phyloP scores from a whole-genome alignment of 2,113 vertebrate species.

The Nothoprocta perdicaria region DNA sequence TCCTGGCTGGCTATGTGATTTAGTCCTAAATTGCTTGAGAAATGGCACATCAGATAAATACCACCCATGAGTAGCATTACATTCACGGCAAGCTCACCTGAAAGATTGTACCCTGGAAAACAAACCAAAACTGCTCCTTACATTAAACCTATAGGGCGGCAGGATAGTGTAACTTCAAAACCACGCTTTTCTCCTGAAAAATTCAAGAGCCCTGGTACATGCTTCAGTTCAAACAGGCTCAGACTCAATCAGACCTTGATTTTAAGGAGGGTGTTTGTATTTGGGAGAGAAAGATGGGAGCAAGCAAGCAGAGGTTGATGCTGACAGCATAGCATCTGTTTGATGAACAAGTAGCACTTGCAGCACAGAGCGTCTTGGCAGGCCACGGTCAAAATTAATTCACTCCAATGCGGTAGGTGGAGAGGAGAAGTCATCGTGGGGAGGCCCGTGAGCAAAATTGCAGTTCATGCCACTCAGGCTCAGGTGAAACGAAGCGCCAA shows the following conservation, averaged over 20 bases:
- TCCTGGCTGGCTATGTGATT: background rate
- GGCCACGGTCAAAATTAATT: background rate
- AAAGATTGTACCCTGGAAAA: background rate
- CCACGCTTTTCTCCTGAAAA: background rate
- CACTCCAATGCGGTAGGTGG: background rate
- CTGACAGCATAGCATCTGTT: background rate
- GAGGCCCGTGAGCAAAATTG: background rate
- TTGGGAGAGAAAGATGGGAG: background rate
- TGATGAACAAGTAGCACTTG: background rate
- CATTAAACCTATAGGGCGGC: accelerated
- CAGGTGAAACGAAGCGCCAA: background rate
- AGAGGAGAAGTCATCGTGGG: background rate
- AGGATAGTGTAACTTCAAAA: background rate
- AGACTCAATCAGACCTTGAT: background rate
- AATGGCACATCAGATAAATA: background rate
- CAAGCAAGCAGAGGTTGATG: background rate
- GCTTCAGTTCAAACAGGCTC: background rate
- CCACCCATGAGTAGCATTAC: background rate
- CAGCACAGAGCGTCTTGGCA: background rate
- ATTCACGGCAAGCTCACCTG: background rate
- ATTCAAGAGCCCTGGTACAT: background rate
- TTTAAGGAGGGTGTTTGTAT: background rate
- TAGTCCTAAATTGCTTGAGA: background rate
- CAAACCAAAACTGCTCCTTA: background rate
- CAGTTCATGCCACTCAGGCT: background rate